These are phyloP conservation scores for Adelosebastes latens DNA, from an alignment of 2,797 vertebrate genomes.

Conservation along the genomic window DNA sequence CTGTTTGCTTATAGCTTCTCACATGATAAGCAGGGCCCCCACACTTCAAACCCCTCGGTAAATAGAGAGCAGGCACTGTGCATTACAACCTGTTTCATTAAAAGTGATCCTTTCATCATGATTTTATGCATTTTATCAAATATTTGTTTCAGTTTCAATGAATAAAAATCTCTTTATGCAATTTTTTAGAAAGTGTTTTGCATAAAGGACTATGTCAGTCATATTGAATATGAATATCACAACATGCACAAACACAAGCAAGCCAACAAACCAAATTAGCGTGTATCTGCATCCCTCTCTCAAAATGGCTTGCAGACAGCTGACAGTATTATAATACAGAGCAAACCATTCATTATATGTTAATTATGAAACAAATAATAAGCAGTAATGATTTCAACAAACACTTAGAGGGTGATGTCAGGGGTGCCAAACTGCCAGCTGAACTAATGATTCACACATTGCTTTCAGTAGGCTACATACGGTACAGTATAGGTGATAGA, in stretches of 20 bases:
- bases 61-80: not conserved
- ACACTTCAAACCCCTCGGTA: slow-evolving; percentile 5
- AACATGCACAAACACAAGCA: not conserved
- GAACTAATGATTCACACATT: slow-evolving; percentile 4
- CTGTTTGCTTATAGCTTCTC: slow-evolving; percentile 32
- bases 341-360: slow-evolving; percentile 23
- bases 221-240: not conserved
- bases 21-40: not conserved
- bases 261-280: slow-evolving; percentile 12
- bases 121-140: not conserved
- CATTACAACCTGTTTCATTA: not conserved
- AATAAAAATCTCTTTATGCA: not conserved
- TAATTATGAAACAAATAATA: slow-evolving; percentile 49
- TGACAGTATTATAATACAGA: slow-evolving; percentile 42
- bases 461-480: not conserved
- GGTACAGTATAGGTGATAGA: not conserved
- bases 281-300: not conserved
- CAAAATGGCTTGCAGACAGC: slow-evolving; percentile 10
- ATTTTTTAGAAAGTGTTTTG: not conserved
- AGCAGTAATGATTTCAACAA: slow-evolving; percentile 27
- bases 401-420: slow-evolving; percentile 16
- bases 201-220: not conserved
- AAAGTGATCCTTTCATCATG: not conserved
- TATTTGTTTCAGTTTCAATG: not conserved
- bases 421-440: slow-evolving; percentile 3